Percentiles rank a stretch among this genome's conserved stretches.
Evolutionary conservation across 2,888 invertebrate species (phyloP).

Genomic region (Drosophila ochracea): DNA sequence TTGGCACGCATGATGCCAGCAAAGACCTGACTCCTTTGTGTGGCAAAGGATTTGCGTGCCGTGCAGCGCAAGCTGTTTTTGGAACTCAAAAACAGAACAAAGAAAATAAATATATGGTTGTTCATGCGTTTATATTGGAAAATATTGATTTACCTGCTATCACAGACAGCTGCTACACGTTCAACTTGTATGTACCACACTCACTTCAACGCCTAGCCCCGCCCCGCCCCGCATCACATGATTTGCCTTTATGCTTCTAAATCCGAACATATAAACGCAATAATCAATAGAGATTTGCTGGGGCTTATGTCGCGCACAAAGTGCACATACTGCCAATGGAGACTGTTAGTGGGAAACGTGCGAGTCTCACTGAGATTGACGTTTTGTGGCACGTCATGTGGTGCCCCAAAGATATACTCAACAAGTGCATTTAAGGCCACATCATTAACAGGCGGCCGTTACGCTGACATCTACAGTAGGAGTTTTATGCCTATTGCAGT

Average conservation of each 20-base stretch:
- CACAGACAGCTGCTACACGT: conserved; percentile 70
- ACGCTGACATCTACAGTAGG: not conserved
- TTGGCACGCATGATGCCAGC: conserved; percentile 51
- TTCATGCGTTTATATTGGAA: conserved; percentile 76
- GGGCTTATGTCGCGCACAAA: conserved; percentile 37
- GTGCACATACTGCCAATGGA: conserved; percentile 28
- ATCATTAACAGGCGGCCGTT: conserved; percentile 69
- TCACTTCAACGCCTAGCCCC: not conserved
- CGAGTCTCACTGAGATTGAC: conserved; percentile 35
- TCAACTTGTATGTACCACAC: conserved; percentile 35
- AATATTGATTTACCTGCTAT: conserved; percentile 80
- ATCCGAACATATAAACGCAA: conserved; percentile 63
- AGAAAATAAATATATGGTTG: conserved; percentile 37
- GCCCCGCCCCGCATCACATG: not conserved
- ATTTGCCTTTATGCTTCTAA: conserved; percentile 36
- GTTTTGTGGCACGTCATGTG: conserved; percentile 34
- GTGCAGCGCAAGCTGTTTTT: conserved; percentile 14
- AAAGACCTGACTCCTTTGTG: conserved; percentile 52
- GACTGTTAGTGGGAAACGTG: conserved; percentile 38
- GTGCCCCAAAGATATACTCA: conserved; percentile 50
- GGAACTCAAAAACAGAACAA: conserved; percentile 16
- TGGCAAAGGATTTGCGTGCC: conserved; percentile 53
- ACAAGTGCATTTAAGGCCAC: conserved; percentile 74
- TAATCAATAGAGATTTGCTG: conserved; percentile 74
- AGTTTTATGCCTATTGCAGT: not conserved